Conservation (phyloP, 2,113 vertebrate genomes). For the Semnornis frantzii region DNA sequence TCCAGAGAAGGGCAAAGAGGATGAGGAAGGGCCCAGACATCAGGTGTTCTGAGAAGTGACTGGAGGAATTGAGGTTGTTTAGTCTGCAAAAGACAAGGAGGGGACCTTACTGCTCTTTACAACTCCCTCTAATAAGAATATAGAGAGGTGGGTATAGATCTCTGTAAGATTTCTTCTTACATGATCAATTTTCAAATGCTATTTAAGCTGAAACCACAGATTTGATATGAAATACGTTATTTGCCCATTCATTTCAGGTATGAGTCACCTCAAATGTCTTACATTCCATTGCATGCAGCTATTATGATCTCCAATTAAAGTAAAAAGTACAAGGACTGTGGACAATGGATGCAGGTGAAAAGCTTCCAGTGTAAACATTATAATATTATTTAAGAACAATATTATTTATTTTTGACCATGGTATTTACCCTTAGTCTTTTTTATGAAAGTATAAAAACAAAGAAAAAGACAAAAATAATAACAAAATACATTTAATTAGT, state of each 20-base stretch:
- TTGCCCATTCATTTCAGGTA: neutral
- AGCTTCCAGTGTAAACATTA: neutral
- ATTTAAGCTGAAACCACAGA: neutral
- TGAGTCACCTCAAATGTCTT: neutral
- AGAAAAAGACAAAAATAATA: neutral
- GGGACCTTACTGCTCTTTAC: no score
- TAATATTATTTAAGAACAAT: neutral
- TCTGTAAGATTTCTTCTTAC: neutral
- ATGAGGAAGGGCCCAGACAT: no score
- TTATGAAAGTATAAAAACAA: accelerated
- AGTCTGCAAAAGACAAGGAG: no score
- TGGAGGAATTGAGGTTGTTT: no score
- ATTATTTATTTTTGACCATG: neutral
- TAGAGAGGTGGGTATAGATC: no score
- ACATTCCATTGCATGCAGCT: neutral
- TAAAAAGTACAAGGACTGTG: neutral
- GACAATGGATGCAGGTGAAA: neutral
- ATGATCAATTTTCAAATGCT: neutral
- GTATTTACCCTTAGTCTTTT: neutral
- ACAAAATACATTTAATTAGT: neutral
- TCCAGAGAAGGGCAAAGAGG: no score
- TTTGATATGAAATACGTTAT: neutral
- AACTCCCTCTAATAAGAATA: no score
- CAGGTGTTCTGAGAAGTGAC: no score
- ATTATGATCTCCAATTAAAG: neutral